Percentiles rank a stretch among this genome's conserved stretches.
Conservation (phyloP, 1,140 invertebrate genomes). For the Sycophaga agraensis region DNA sequence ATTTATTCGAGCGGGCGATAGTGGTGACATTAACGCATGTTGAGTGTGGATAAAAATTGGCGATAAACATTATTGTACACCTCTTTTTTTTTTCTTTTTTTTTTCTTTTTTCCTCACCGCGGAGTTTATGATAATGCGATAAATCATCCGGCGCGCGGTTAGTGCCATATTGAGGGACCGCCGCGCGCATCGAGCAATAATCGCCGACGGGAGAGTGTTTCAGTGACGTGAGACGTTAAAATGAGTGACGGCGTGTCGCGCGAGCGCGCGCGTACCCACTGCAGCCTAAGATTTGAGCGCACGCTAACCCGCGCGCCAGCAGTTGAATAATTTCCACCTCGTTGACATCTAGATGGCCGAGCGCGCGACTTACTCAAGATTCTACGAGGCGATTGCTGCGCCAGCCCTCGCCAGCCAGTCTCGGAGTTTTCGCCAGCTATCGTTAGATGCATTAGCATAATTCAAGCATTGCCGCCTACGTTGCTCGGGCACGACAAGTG, state of each 20-base stretch:
- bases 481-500: slow-evolving; percentile 16
- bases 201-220: slow-evolving; percentile 9
- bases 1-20: neutral
- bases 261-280: too few relatives aligned
- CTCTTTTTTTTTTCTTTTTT: too few relatives aligned
- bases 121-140: slow-evolving; percentile 7
- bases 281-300: neutral
- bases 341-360: slow-evolving; percentile 10
- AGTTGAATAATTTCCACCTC: slow-evolving; percentile 27
- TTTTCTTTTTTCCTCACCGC: too few relatives aligned
- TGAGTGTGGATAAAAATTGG: neutral
- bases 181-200: slow-evolving; percentile 14
- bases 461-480: slow-evolving; percentile 12
- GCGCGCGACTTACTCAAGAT: slow-evolving; percentile 19
- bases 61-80: too few relatives aligned
- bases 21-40: neutral
- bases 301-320: neutral
- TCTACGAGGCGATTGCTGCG: slow-evolving; percentile 22
- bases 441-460: slow-evolving; percentile 20
- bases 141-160: slow-evolving; percentile 4
- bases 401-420: slow-evolving; percentile 8
- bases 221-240: slow-evolving; percentile 10
- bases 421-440: neutral
- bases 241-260: slow-evolving; percentile 10
- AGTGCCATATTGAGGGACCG: neutral